Base-by-base conservation (phyloP, 2,888 invertebrate species). In the Lymantria dispar region DNA sequence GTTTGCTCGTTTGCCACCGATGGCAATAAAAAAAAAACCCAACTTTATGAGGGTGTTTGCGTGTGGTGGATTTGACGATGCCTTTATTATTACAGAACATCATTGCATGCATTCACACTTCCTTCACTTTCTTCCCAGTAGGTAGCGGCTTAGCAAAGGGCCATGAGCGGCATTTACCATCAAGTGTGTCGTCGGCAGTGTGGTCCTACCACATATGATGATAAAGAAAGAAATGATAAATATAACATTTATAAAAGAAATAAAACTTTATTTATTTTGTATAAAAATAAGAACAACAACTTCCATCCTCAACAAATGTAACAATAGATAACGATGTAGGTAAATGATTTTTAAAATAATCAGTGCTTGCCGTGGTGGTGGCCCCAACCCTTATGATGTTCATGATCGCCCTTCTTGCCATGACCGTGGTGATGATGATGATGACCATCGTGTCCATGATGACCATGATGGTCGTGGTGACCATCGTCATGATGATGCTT, bases 401-500 rank as follows among this genome's bases (percentile, higher is more conserved):
- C 92, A 76, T 95, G 95, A 37, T 92, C 94, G 48, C 95, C 95
- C 83, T 96, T 96, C 88, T 96, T 95, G 75, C 95, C 96, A 72
- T 95, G 95, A 68, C 94, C 94, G 61, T 94, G 93, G 68, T 95
- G 94, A 72, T 95, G 94, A 58, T 94, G 92, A 68, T 95, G 94
- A 70, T 95, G 95, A 12, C 93, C 93, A 46, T 95, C 94, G 71
- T 95, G 94, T 11, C 96, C 95, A 67, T 95, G 94, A 71, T 95
- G 94, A 13, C 95, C 95, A 71, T 95, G 94, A 81, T 94, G 94
- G 0, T 94, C 96, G 75, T 96, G 95, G 77, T 96, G 95, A 62
- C 93, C 95, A 62, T 96, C 94, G 63, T 95, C 95, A 76, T 95
- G 93, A 74, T 96, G 96, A 53, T 95, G 95, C 78, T 96, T 96